Evolutionary conservation across 2,797 vertebrate genomes (phyloP).

Genomic region (Acridotheres tristis): DNA sequence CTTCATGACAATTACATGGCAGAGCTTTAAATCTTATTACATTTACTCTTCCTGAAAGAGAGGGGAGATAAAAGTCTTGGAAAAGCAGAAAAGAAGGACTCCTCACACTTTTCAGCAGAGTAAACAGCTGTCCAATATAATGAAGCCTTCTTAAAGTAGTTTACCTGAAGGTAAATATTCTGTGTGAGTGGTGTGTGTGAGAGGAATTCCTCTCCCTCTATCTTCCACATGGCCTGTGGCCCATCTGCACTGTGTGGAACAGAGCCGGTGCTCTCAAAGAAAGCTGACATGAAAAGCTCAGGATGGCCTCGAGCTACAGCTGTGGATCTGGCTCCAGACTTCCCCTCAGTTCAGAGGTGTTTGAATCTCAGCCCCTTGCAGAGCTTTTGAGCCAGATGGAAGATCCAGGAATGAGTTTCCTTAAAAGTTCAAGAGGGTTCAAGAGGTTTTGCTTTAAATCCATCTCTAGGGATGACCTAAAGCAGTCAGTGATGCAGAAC

Average conservation of each 20-base stretch:
- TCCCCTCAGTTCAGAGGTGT: conserved; percentile 40
- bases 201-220: conserved; percentile 16
- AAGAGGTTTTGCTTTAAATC: conserved; percentile 55
- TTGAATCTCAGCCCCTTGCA: conserved; percentile 36
- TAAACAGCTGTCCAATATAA: conserved; percentile 50
- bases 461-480: conserved; percentile 51
- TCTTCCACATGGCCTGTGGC: background rate
- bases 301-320: conserved; percentile 46
- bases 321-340: conserved; percentile 47
- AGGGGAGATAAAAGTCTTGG: conserved; percentile 48
- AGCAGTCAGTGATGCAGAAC: conserved; percentile 39
- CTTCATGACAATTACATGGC: conserved; percentile 39
- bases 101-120: conserved; percentile 16
- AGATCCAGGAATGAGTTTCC: conserved; percentile 52
- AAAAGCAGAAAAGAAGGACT: conserved; percentile 26
- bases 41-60: conserved; percentile 21
- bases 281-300: conserved; percentile 50
- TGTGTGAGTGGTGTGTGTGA: background rate
- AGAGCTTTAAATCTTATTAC: conserved; percentile 38
- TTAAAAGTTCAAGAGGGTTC: conserved; percentile 64
- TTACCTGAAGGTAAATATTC: conserved; percentile 36
- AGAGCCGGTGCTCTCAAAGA: background rate
- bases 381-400: conserved; percentile 57
- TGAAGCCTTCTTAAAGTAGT: conserved; percentile 10
- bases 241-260: background rate